Evolutionary conservation across 1,140 invertebrate genomes (phyloP), one percentile per base, ranked within the genome.

Genomic region (Diabrotica virgifera): DNA sequence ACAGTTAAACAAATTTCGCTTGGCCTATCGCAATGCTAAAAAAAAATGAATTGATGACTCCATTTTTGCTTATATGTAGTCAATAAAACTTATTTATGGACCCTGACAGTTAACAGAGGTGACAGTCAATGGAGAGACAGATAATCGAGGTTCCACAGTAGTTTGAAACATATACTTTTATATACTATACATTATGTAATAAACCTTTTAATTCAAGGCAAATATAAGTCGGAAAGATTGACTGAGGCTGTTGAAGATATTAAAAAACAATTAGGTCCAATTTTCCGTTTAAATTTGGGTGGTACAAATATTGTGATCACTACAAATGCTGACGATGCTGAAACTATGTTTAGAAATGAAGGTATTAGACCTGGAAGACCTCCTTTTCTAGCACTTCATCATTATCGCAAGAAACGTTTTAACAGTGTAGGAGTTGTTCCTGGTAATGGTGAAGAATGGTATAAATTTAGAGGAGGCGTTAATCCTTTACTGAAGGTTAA

Each of bases 401-500:
- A 78, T 61, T 75, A 75, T 53, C 64, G 78, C 36, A 53, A 72
- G 54, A 73, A 74, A 61, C 69, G 51, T 10, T 79, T 75, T 62
- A 70, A 72, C 12, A 77, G 78, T 58, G 68, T 75, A n/a, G 79
- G 79, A 24, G 69, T 80, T 11, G 74, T 80, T 35, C 77, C 78
- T 14, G 77, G 73, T 11, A 79, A 79, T 70, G 78, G 78, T 5
- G 66, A 75, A 36, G 75, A 78, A 64, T 80, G 79, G 79, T 75
- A 79, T 58, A 76, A 73, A 66, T 71, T 76, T 36, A 64, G 79
- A 59, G 69, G 63, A 52, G 75, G 73, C 1, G 63, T 80, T 7
- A 71, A 64, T 10, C 72, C 76, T 5, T 59, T 80, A 35, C 68
- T 80, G 38, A 75, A 74, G 65, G 40, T 65, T 35, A 62, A 66